These are phyloP conservation scores for Eretmocerus hayati DNA, from an alignment of 2,888 invertebrate genomes.

Conservation along the genomic window DNA sequence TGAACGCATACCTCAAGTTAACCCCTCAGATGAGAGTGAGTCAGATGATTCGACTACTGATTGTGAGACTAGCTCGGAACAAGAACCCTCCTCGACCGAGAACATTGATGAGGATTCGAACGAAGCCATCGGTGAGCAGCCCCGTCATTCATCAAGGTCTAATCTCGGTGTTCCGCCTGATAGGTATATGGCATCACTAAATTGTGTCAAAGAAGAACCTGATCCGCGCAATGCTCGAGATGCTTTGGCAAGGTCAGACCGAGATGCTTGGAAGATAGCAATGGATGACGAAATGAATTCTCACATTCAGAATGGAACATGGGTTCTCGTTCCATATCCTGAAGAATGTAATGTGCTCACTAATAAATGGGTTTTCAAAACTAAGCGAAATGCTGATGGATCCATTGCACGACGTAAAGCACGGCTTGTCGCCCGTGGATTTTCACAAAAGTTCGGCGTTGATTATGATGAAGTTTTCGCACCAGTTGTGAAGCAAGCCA, in stretches of 20 bases:
- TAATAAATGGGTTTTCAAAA: constrained; percentile 28
- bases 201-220: neutral
- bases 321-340: neutral
- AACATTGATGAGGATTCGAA: neutral
- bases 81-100: too few relatives aligned
- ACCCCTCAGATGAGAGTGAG: neutral
- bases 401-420: constrained; percentile 23
- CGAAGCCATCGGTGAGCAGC: neutral
- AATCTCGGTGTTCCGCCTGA: neutral
- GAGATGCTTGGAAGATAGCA: neutral
- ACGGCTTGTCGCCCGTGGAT: constrained; percentile 12
- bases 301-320: neutral
- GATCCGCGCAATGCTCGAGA: neutral
- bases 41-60: neutral
- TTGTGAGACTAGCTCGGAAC: too few relatives aligned
- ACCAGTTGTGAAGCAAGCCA: constrained; percentile 28
- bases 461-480: constrained; percentile 32
- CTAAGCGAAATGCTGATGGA: constrained; percentile 15
- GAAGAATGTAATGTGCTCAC: neutral
- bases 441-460: constrained; percentile 12
- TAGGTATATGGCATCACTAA: neutral
- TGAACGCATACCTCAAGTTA: neutral
- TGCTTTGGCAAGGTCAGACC: neutral
- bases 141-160: neutral
- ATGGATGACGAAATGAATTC: neutral